These are phyloP conservation scores for Aphis craccivora DNA, from an alignment of 1,140 invertebrate species.

Conservation along the genomic window DNA sequence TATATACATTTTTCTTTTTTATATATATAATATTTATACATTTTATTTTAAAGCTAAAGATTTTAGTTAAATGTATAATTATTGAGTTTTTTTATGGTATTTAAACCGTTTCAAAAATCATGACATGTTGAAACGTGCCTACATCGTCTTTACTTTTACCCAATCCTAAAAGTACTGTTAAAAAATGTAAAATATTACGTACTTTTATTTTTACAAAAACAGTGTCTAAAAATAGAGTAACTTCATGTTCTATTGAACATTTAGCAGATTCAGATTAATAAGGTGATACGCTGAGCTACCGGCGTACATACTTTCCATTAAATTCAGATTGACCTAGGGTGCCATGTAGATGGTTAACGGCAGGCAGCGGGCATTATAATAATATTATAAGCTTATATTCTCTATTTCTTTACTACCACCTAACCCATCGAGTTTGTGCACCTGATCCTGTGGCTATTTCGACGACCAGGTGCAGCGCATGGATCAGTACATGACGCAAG, in stretches of 20 bases:
- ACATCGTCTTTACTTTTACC: background rate
- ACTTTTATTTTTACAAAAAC: background rate
- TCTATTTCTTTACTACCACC: background rate
- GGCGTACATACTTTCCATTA: background rate
- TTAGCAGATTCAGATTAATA: background rate
- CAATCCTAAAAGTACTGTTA: background rate
- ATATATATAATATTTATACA: background rate
- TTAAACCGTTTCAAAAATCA: background rate
- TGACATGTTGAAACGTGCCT: background rate
- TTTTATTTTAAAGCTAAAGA: background rate
- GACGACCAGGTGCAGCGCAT: background rate
- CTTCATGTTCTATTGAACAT: background rate
- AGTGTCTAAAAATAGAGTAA: background rate
- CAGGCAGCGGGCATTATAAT: background rate
- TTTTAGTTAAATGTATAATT: background rate
- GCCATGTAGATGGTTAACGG: background rate
- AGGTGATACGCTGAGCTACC: background rate
- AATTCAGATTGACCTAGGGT: background rate
- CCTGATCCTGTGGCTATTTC: background rate
- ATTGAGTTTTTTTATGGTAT: background rate
- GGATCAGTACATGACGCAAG: background rate
- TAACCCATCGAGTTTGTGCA: background rate
- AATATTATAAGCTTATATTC: conserved; percentile 16
- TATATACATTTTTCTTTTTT: background rate
- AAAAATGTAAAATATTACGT: background rate